Conservation (phyloP, 2,888 invertebrate species). For the Augiades crinisus region DNA sequence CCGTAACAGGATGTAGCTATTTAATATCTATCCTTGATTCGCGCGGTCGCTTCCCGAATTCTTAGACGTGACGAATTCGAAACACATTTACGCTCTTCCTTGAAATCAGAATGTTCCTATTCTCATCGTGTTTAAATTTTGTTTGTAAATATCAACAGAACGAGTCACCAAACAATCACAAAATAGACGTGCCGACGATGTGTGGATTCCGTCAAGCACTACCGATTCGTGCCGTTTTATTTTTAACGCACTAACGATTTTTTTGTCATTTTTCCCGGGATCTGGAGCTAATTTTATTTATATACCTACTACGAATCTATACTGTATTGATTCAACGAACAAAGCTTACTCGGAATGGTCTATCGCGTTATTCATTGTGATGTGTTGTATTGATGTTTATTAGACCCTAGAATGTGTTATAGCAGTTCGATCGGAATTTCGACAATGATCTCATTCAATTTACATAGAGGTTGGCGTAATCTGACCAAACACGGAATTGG, state of each 20-base stretch:
- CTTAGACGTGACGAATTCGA: constrained; percentile 1
- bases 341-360: constrained; percentile 1
- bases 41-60: background rate
- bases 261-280: constrained; percentile 38
- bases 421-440: constrained; percentile 35
- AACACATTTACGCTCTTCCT: constrained; percentile 5
- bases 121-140: constrained; percentile 20
- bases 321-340: constrained; percentile 30
- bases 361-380: constrained; percentile 8
- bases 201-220: constrained; percentile 30
- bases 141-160: constrained; percentile 30
- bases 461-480: constrained; percentile 48
- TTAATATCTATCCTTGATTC: constrained; percentile 1
- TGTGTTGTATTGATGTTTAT: constrained; percentile 17
- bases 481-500: constrained; percentile 15
- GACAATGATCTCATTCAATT: constrained; percentile 66
- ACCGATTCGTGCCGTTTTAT: constrained; percentile 33
- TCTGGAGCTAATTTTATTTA: constrained; percentile 39
- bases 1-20: constrained; percentile 11
- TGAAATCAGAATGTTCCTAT: constrained; percentile 6
- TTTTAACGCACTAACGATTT: constrained; percentile 35
- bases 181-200: constrained; percentile 29
- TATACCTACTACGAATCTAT: constrained; percentile 35
- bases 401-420: constrained; percentile 12
- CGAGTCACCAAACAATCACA: constrained; percentile 31